Evolutionary conservation across 2,797 vertebrate genomes (phyloP), one percentile per base, ranked within the genome.

Genomic region (Coregonus suidteri): DNA sequence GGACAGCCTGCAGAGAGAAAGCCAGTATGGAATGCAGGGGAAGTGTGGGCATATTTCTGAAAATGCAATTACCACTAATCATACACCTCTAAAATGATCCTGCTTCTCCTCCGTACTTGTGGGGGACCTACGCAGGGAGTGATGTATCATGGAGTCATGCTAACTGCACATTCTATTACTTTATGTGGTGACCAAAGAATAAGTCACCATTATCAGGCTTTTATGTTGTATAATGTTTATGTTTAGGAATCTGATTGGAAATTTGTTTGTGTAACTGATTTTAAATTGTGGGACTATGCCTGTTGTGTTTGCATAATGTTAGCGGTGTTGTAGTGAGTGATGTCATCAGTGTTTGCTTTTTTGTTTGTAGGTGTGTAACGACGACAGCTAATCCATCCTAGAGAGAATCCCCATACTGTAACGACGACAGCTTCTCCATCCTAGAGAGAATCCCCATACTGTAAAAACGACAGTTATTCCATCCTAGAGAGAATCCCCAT

Each of bases 31-130:
- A 85, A 91, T 85, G 89, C 84, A 47, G 73, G 71, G 82, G 87
- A 86, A 25, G 25, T 77, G 88, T 54, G 9, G 18, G 30, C 31
- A 18, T 68, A 89, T 88, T 86, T 84, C 64, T 41, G 78, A 82
- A 79, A 87, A 90, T 6, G 54, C 86, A 87, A 90, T 89, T 91
- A 89, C 87, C 25, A 88, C 82, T 92, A 91, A 92, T 92, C 88
- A 85, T 82, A 16, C 77, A 53, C 81, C 79, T 78, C 72, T 3
- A 80, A 83, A 83, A 90, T 79, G 79, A 73, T 35, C 78, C 65
- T 0, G n/a, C 71, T 51, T 85, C 65, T 34, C 78, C 73, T 80
- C 76, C 71, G 14, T 31, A 31, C 25, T 80, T 82, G 68, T 18
- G 77, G 73, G 13, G 64, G 7, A 64, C 73, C 74, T 15, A 71